phyloP scores from a whole-genome alignment of 2,113 vertebrate genomes.

The Oreotrochilus melanogaster region DNA sequence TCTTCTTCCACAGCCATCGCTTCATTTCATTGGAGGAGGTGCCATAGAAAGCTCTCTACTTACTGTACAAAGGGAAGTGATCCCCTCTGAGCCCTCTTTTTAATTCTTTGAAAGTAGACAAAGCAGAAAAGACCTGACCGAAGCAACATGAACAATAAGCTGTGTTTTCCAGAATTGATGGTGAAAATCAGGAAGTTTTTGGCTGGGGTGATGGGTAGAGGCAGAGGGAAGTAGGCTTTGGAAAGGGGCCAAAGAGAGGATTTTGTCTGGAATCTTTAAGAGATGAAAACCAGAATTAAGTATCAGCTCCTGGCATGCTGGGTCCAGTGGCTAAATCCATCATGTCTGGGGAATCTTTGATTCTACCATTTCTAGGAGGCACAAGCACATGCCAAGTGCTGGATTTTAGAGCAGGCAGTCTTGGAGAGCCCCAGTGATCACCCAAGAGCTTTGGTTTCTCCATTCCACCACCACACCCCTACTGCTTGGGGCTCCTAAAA shows the following conservation, averaged over 20 bases:
- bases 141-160: slow-evolving; percentile 1
- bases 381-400: not conserved
- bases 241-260: not conserved
- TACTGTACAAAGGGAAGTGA: slow-evolving; percentile 1
- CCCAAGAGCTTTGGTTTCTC: not conserved
- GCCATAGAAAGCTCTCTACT: not conserved
- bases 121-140: slow-evolving; percentile 36
- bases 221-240: not conserved
- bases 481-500: not conserved
- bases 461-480: not conserved
- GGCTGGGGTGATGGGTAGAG: not conserved
- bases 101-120: not conserved
- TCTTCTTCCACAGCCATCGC: not conserved
- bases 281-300: not conserved
- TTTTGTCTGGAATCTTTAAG: not conserved
- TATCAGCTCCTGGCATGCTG: not conserved
- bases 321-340: not conserved
- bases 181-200: slow-evolving; percentile 1
- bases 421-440: not conserved
- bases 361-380: not conserved
- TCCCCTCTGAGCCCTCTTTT: slow-evolving; percentile 15
- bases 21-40: not conserved
- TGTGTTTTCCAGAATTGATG: not conserved
- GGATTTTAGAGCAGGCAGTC: not conserved
- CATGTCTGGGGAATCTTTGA: not conserved